Evolutionary conservation across 2,113 vertebrate species (phyloP).

Genomic region (Suncus etruscus): DNA sequence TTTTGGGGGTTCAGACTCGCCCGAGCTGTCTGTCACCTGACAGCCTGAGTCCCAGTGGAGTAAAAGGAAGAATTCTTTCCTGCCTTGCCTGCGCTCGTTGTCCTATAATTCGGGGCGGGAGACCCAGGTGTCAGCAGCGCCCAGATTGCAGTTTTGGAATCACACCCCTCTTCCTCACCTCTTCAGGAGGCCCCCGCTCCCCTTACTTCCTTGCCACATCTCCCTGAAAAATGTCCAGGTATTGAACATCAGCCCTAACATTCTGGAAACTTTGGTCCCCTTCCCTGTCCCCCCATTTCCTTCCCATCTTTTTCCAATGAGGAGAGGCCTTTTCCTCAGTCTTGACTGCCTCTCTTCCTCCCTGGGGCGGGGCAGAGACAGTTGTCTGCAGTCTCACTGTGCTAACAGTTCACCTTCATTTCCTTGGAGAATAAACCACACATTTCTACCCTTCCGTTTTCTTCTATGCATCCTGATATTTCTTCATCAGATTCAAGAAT

Average conservation of each 20-base stretch:
- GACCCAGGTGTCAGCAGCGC: background rate
- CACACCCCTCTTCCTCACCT: background rate
- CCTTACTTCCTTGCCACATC: background rate
- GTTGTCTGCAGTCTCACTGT: constrained; percentile 12
- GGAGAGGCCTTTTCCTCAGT: background rate
- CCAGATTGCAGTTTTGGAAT: constrained; percentile 34
- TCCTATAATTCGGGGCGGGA: background rate
- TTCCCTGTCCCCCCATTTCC: background rate
- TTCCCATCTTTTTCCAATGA: background rate
- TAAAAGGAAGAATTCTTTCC: background rate
- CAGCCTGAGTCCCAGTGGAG: background rate
- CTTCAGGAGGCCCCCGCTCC: background rate
- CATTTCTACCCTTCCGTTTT: constrained; percentile 25
- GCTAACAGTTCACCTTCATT: constrained; percentile 22
- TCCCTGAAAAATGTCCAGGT: background rate
- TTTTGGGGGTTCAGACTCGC: constrained; percentile 48
- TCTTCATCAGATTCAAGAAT: constrained; percentile 16
- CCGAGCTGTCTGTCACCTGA: background rate
- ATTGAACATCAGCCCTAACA: constrained; percentile 16
- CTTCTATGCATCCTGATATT: constrained; percentile 23
- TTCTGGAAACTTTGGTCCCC: constrained; percentile 40
- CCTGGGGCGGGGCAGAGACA: background rate
- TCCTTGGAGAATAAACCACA: constrained; percentile 59
- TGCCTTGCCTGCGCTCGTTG: background rate
- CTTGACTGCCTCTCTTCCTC: background rate